A percentile compares a stretch with the other conserved stretches of the same genome.
These are phyloP conservation scores for Ammospiza nelsoni DNA, from an alignment of 2,113 vertebrate genomes.

Conservation along the genomic window DNA sequence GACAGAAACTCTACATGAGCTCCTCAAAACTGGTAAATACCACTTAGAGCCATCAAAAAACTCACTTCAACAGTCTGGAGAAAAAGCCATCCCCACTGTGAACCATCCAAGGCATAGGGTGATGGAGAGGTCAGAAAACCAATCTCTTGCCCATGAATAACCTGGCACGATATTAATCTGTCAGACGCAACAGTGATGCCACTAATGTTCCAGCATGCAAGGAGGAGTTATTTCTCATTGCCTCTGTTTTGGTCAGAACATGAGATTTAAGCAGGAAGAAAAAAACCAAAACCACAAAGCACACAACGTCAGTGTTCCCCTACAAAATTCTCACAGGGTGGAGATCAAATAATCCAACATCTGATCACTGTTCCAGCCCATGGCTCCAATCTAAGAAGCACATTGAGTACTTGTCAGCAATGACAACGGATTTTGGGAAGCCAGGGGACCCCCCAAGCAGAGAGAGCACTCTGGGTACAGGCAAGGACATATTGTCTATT, in stretches of 20 bases:
- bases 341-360: not conserved
- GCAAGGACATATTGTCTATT: not conserved
- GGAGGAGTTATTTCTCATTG: not conserved
- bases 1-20: not conserved
- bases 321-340: not conserved
- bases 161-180: not conserved
- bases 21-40: not conserved
- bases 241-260: not conserved
- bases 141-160: not conserved
- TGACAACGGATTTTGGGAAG: not conserved
- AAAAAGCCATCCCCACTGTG: not conserved
- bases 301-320: not conserved
- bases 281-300: not conserved
- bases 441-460: not conserved
- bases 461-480: fast-evolving
- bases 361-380: not conserved
- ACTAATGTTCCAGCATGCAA: not conserved
- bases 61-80: not conserved
- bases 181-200: not conserved
- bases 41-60: not conserved
- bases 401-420: not conserved
- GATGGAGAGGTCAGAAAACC: not conserved
- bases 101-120: not conserved
- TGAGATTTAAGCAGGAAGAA: not conserved
- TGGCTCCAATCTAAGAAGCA: not conserved